Conservation (phyloP, 2,113 vertebrate genomes). For the Lonchura striata region DNA sequence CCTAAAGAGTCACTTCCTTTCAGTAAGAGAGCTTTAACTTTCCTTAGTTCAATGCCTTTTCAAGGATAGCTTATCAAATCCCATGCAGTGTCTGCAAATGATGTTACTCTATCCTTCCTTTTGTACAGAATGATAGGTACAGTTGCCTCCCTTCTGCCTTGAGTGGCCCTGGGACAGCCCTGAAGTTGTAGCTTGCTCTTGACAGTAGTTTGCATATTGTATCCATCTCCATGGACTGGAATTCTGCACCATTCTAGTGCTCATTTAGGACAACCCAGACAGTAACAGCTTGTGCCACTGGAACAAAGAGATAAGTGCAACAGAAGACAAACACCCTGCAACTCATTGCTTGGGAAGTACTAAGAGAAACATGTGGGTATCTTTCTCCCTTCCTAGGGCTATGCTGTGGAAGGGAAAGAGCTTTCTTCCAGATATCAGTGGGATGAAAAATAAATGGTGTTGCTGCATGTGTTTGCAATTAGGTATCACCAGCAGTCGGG, state of each 20-base stretch:
- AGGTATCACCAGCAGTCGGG: not conserved
- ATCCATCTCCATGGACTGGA: not conserved
- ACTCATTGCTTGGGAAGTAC: not conserved
- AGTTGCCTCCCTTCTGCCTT: not conserved
- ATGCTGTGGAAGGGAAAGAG: not conserved
- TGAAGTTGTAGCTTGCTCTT: not conserved
- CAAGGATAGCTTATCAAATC: not conserved
- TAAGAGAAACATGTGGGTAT: not conserved
- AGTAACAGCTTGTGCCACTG: not conserved
- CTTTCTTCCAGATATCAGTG: not conserved
- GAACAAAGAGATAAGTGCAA: not conserved
- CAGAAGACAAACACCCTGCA: not conserved
- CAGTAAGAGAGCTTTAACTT: not conserved
- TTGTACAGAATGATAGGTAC: not conserved
- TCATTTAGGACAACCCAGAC: not conserved
- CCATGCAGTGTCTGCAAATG: not conserved
- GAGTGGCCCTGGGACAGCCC: not conserved
- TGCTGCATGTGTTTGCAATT: not conserved
- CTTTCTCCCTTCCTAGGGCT: not conserved
- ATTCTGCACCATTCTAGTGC: not conserved
- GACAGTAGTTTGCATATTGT: not conserved
- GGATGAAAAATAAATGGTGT: not conserved
- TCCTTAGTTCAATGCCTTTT: not conserved
- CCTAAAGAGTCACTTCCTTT: not conserved
- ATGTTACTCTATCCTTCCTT: not conserved